A percentile compares a stretch with the other conserved stretches of the same genome.
phyloP scores from a whole-genome alignment of 2,113 vertebrate species.

The Glaucidium brasilianum region DNA sequence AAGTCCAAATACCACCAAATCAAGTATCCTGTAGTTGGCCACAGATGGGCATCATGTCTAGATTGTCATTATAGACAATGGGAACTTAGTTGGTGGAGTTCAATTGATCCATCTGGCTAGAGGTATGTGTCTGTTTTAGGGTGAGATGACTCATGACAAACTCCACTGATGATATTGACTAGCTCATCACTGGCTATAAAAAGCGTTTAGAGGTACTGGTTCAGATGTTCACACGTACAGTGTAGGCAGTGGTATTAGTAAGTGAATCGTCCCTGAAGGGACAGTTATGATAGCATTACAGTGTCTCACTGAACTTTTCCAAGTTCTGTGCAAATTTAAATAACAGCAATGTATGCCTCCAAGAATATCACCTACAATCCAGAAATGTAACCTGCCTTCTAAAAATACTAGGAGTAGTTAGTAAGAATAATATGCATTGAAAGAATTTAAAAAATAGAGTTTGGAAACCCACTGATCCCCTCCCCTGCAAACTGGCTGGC shows the following conservation, averaged over 20 bases:
- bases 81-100: neutral
- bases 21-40: neutral
- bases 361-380: neutral
- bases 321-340: neutral
- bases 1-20: neutral
- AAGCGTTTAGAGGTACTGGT: neutral
- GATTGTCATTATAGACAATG: neutral
- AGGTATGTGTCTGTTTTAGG: neutral
- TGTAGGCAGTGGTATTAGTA: neutral
- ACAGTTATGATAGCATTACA: neutral
- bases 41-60: neutral
- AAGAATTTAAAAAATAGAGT: neutral
- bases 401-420: neutral
- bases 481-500: neutral
- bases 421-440: neutral
- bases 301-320: neutral
- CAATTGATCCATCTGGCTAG: neutral
- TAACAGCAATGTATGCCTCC: neutral
- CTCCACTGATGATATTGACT: neutral
- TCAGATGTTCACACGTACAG: neutral
- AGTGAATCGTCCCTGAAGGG: neutral
- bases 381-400: neutral
- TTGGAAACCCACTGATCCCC: neutral
- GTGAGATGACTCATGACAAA: neutral
- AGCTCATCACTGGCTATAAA: neutral